Base-by-base conservation (phyloP, 2,113 vertebrate species). In the Coptodon bakossiorum region DNA sequence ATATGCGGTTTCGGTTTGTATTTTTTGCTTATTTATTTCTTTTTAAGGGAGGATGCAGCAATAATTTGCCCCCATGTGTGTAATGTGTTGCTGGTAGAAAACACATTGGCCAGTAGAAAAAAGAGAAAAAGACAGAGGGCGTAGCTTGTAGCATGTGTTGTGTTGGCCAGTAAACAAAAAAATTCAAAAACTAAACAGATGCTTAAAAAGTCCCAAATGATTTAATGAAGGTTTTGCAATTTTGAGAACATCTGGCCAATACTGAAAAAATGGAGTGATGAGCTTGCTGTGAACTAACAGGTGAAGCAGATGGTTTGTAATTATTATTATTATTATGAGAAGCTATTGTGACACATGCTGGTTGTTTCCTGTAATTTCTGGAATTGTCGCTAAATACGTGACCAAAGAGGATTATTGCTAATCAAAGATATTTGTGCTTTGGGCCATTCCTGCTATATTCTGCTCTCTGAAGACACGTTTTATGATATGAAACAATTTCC, bases 251-350 rank as follows among this genome's bases (percentile, higher is more conserved):
- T 90, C 90, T 91, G 89, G 90, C 9, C 36, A 66, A 9, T n/a
- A 19, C 36, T 40, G 14, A 43, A 53, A 66, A 76, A 76, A 50
- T 19, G 16, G 50, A 48, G 53, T 71, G n/a, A 22, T 80, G 40
- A 90, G 52, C 57, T 38, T 71, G 56, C 84, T 68, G 56, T 66
- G 48, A 73, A 85, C 36, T 12, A 91, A 66, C 88, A 89, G 83
- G 81, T 90, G 71, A 89, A 83, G 81, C 87, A 91, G 92, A 90
- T 90, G 89, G 71, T 81, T 78, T 78, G 27, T 78, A 76, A 76
- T 50, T 50, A 76, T 78, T 84, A 61, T 86, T 61, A 63, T 79
- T 82, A 71, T 86, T 87, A 68, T 82, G 56, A 73, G 59, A 82
- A 52, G 36, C 38, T 52, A 78, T 76, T 86, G 80, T 87, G 85